phyloP scores from a whole-genome alignment of 2,888 invertebrate genomes.

The Eumerus sabulonum region DNA sequence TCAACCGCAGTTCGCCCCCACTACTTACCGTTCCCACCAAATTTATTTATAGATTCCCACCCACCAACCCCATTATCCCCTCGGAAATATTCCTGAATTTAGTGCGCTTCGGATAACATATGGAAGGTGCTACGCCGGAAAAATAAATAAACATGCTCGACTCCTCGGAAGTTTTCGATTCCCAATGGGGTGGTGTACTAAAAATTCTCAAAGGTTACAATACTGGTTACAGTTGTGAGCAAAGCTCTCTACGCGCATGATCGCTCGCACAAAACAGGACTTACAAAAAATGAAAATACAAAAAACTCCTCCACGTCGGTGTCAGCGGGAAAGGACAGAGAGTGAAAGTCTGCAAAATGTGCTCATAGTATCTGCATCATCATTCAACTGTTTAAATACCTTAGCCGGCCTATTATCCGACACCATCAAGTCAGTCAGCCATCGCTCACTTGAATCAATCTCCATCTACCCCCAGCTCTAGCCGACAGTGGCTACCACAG shows the following conservation, averaged over 20 bases:
- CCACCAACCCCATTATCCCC: too few relatives aligned
- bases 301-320: not conserved
- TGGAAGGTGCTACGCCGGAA: conserved; percentile 34
- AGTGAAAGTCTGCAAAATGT: conserved; percentile 58
- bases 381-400: conserved; percentile 51
- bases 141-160: conserved; percentile 33
- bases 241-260: conserved; percentile 1
- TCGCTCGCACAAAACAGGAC: not conserved
- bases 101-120: conserved; percentile 7
- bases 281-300: too few relatives aligned
- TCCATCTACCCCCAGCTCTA: not conserved
- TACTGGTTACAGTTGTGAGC: conserved; percentile 39
- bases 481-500: not conserved
- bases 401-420: conserved; percentile 57
- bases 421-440: conserved; percentile 53
- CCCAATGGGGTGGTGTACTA: conserved; percentile 20
- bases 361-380: conserved; percentile 42
- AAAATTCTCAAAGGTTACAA: conserved; percentile 35
- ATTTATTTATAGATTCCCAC: too few relatives aligned
- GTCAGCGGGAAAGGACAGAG: conserved; percentile 38
- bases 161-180: not conserved
- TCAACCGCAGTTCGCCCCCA: conserved; percentile 17
- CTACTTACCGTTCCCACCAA: not conserved
- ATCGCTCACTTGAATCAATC: conserved; percentile 44
- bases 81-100: too few relatives aligned